Conservation (phyloP, 92 coral and sea anemone genomes). For the Parazoanthus swiftii region DNA sequence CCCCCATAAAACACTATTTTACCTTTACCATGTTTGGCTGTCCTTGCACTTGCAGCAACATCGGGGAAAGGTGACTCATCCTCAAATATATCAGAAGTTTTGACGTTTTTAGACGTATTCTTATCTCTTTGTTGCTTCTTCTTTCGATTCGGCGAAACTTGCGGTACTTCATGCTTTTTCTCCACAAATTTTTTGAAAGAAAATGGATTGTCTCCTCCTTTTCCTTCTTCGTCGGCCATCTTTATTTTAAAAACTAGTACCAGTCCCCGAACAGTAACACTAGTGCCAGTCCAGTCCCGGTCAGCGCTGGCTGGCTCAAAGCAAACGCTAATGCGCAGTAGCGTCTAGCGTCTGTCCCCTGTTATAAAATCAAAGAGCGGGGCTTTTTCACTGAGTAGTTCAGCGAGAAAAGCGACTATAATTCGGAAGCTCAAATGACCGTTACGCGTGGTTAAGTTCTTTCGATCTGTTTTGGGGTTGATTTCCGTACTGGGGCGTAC, state of each 20-base stretch:
- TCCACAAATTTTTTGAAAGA: constrained; percentile 37
- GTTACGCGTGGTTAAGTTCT: too few relatives aligned
- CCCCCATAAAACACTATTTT: too few relatives aligned
- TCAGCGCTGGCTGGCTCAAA: too few relatives aligned
- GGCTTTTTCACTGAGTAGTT: too few relatives aligned
- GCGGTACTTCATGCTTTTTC: constrained; percentile 23
- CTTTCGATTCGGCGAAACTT: constrained; percentile 14
- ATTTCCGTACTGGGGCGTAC: too few relatives aligned
- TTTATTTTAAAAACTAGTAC: background rate
- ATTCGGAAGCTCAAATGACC: too few relatives aligned
- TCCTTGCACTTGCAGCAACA: background rate
- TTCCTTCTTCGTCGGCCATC: constrained; percentile 39
- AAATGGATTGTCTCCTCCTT: constrained; percentile 15
- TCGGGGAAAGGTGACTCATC: constrained; percentile 30
- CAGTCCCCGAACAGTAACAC: constrained; percentile 1
- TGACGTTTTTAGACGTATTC: background rate
- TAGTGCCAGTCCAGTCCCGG: background rate
- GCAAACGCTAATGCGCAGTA: too few relatives aligned
- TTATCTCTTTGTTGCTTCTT: constrained; percentile 24
- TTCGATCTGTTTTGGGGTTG: too few relatives aligned
- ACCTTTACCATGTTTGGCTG: background rate
- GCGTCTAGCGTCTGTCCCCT: too few relatives aligned
- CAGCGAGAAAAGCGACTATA: too few relatives aligned
- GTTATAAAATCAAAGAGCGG: too few relatives aligned
- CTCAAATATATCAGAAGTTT: constrained; percentile 29